Conservation (phyloP, 2,888 invertebrate species). For the Drosophila affinis region DNA sequence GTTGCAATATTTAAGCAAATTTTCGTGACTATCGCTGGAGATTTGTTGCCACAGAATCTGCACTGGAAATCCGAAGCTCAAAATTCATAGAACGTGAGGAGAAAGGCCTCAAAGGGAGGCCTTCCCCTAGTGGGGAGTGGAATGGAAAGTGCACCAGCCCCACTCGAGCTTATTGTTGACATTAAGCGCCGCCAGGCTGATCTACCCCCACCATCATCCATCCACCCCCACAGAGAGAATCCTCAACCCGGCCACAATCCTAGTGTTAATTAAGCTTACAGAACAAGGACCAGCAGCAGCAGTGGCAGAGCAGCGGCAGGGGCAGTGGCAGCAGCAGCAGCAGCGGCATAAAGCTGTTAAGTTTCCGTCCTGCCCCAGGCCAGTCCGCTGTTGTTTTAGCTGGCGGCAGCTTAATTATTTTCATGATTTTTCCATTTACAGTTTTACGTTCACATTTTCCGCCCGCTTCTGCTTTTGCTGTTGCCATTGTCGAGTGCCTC, state of each 20-base stretch:
- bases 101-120: not conserved
- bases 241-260: constrained; percentile 26
- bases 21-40: constrained; percentile 52
- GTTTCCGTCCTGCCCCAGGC: constrained; percentile 40
- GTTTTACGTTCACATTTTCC: constrained; percentile 29
- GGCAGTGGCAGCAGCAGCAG: not conserved
- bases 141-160: constrained; percentile 35
- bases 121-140: not conserved
- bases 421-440: constrained; percentile 46
- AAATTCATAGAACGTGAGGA: constrained; percentile 50
- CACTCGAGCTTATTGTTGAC: constrained; percentile 56
- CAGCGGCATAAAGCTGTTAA: constrained; percentile 70
- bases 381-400: constrained; percentile 33
- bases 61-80: constrained; percentile 40
- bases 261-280: constrained; percentile 71
- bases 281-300: constrained; percentile 47
- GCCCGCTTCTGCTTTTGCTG: constrained; percentile 14
- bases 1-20: constrained; percentile 40
- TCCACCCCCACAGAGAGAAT: constrained; percentile 23
- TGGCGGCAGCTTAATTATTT: constrained; percentile 65
- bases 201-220: constrained; percentile 1
- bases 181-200: constrained; percentile 31
- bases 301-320: too few relatives aligned
- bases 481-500: constrained; percentile 38
- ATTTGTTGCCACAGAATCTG: constrained; percentile 56